These are phyloP conservation scores for Lagenorhynchus albirostris DNA, from an alignment of 2,113 vertebrate species.

Conservation along the genomic window DNA sequence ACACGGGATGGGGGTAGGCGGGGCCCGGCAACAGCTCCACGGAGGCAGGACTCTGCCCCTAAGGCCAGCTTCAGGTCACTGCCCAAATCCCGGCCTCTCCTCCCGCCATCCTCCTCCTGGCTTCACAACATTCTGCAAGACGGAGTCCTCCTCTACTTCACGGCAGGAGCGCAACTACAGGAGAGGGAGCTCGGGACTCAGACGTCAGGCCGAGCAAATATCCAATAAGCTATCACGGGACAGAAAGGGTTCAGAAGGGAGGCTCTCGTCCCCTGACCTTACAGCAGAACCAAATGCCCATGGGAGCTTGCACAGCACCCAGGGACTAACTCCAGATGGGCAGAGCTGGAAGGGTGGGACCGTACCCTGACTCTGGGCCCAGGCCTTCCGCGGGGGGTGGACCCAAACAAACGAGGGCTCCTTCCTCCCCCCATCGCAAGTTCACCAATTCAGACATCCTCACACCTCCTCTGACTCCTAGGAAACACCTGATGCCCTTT, in stretches of 20 bases:
- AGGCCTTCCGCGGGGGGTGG: accelerated
- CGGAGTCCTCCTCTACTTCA: accelerated
- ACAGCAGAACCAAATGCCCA: neutral
- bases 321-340: neutral
- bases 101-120: too few species aligned
- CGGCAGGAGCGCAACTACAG: neutral
- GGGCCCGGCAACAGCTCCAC: accelerated
- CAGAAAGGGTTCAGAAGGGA: neutral
- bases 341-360: neutral
- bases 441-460: neutral
- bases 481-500: neutral
- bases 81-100: neutral
- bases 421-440: neutral
- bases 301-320: accelerated
- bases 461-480: neutral
- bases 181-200: neutral
- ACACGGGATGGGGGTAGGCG: too few species aligned
- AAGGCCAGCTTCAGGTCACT: accelerated
- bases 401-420: accelerated
- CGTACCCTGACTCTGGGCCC: accelerated
- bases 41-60: neutral
- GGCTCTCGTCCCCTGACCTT: neutral
- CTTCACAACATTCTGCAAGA: neutral
- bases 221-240: neutral
- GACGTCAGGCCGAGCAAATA: neutral